These are phyloP conservation scores for Formica aserva DNA, from an alignment of 2,888 invertebrate species.

Conservation along the genomic window DNA sequence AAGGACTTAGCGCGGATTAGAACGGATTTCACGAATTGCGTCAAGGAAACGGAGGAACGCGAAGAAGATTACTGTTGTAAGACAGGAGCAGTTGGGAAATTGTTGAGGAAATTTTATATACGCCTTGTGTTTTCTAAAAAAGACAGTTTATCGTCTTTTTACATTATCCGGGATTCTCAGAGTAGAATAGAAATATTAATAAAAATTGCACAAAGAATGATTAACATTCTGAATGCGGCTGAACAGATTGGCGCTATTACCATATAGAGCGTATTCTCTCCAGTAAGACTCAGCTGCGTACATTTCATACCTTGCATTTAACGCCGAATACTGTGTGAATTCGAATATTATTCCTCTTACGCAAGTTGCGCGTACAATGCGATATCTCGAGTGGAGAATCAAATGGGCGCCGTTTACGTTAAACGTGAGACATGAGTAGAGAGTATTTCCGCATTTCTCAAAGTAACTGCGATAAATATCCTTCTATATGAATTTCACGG, in stretches of 20 bases:
- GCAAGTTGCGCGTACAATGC: background rate
- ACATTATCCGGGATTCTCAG: background rate
- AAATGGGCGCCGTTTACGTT: background rate
- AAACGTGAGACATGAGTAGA: background rate
- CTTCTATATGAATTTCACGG: background rate
- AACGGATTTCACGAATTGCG: background rate
- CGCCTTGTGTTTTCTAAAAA: background rate
- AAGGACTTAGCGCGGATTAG: background rate
- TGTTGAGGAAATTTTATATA: background rate
- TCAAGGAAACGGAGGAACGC: background rate
- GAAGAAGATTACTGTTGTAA: background rate
- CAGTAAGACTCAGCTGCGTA: background rate
- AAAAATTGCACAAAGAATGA: background rate
- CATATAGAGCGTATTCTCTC: background rate
- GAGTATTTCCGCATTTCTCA: background rate
- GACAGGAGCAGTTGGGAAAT: background rate
- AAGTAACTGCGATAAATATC: constrained; percentile 4
- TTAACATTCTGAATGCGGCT: background rate
- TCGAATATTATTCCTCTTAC: background rate
- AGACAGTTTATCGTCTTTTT: background rate
- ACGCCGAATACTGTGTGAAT: background rate
- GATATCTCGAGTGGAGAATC: background rate
- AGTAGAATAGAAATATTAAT: background rate
- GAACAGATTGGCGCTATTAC: background rate
- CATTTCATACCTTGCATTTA: background rate